Evolutionary conservation across 2,888 invertebrate species (phyloP).

Genomic region (Melinaea marsaeus): DNA sequence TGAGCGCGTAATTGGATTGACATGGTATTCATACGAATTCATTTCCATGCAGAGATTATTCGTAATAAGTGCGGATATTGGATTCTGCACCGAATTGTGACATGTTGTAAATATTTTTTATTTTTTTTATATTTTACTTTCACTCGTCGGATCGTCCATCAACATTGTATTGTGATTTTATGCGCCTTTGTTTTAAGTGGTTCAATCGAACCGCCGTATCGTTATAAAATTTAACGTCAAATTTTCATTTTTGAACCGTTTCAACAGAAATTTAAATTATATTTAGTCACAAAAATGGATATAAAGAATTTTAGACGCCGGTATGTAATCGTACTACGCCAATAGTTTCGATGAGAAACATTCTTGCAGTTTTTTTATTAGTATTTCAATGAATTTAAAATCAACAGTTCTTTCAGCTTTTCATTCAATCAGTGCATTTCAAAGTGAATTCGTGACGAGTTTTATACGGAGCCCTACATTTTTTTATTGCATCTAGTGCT

Average conservation of each 20-base stretch:
- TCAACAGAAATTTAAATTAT: neutral
- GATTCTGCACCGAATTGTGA: constrained; percentile 16
- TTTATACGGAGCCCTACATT: constrained; percentile 1
- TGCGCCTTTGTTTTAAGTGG: too few species aligned
- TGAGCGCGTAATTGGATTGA: constrained; percentile 32
- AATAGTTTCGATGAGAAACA: neutral
- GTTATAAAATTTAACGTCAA: too few species aligned
- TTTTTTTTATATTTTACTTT: neutral
- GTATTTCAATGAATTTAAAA: constrained; percentile 5
- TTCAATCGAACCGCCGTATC: too few species aligned
- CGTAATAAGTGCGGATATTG: constrained; percentile 27
- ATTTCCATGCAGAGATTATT: constrained; percentile 28
- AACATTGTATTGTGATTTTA: neutral
- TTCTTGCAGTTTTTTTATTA: neutral
- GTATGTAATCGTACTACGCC: neutral
- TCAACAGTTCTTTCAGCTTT: constrained; percentile 6
- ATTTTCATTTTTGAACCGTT: too few species aligned
- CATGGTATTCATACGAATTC: constrained; percentile 32
- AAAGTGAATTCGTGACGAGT: constrained; percentile 8
- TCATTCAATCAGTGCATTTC: constrained; percentile 4
- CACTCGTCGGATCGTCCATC: neutral
- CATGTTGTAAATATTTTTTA: neutral
- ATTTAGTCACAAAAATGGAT: neutral
- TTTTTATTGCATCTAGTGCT: constrained; percentile 5
- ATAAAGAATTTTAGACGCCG: neutral